Percentiles rank a stretch among this genome's conserved stretches.
phyloP scores from a whole-genome alignment of 2,797 vertebrate species.

The Tragelaphus oryx region DNA sequence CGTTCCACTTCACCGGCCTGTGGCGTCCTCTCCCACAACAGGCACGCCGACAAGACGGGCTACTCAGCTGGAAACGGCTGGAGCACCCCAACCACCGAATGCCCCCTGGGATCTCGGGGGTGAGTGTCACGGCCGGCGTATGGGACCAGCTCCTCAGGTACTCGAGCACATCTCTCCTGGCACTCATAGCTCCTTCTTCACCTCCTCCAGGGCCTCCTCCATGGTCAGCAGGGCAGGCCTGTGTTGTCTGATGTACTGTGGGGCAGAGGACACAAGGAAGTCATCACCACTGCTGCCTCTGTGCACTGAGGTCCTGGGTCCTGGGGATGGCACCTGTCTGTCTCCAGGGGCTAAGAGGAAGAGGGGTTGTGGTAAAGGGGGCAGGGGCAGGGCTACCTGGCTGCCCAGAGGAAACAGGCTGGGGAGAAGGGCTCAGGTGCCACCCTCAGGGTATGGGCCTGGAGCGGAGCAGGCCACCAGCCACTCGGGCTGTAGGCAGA shows the following conservation, averaged over 20 bases:
- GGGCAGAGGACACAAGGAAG: neutral
- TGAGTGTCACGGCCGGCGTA: rapidly evolving
- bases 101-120: neutral
- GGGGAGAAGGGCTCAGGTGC: neutral
- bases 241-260: conserved; percentile 84
- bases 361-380: neutral
- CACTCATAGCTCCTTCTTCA: conserved; percentile 71
- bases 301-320: neutral
- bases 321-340: neutral
- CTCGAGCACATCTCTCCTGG: neutral
- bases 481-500: neutral
- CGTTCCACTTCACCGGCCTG: neutral
- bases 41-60: rapidly evolving
- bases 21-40: rapidly evolving
- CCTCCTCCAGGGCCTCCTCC: conserved; percentile 80
- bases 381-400: rapidly evolving
- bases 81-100: neutral
- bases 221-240: conserved; percentile 79
- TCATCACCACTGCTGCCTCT: neutral
- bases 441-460: neutral
- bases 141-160: neutral
- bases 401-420: neutral
- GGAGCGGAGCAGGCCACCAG: neutral
- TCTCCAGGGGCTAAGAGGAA: neutral
- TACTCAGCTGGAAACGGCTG: neutral